Conservation (phyloP, 1,140 invertebrate species). For the Drosophila orena region DNA sequence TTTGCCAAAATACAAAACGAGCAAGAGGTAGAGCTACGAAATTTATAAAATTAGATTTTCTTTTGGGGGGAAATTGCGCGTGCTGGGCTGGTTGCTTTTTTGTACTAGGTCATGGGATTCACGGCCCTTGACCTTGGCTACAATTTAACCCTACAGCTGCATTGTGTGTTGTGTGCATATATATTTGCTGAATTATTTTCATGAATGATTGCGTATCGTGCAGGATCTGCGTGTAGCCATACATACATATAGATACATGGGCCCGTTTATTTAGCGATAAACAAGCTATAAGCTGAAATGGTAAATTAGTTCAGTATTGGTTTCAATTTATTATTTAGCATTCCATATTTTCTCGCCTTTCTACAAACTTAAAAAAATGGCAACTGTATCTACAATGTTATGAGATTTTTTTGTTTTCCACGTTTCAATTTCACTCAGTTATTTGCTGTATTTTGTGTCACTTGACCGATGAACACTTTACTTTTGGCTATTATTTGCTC, state of each 20-base stretch:
- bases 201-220: conserved; percentile 36
- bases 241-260: conserved; percentile 80
- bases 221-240: conserved; percentile 27
- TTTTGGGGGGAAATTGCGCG: conserved; percentile 17
- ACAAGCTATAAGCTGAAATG: conserved; percentile 59
- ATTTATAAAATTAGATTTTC: conserved; percentile 61
- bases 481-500: neutral
- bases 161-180: conserved; percentile 5
- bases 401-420: neutral
- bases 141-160: conserved; percentile 2
- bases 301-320: conserved; percentile 10
- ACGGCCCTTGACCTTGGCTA: conserved; percentile 75
- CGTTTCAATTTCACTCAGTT: neutral
- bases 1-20: conserved; percentile 33
- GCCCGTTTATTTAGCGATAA: conserved; percentile 27
- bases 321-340: neutral
- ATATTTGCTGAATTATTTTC: conserved; percentile 13
- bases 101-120: conserved; percentile 56
- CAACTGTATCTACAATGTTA: too few relatives aligned
- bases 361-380: neutral
- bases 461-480: neutral
- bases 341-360: neutral
- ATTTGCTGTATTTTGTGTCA: neutral
- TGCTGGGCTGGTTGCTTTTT: conserved; percentile 38
- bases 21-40: conserved; percentile 28